These are phyloP conservation scores for Clanis bilineata DNA, from an alignment of 2,888 invertebrate species.

Conservation along the genomic window DNA sequence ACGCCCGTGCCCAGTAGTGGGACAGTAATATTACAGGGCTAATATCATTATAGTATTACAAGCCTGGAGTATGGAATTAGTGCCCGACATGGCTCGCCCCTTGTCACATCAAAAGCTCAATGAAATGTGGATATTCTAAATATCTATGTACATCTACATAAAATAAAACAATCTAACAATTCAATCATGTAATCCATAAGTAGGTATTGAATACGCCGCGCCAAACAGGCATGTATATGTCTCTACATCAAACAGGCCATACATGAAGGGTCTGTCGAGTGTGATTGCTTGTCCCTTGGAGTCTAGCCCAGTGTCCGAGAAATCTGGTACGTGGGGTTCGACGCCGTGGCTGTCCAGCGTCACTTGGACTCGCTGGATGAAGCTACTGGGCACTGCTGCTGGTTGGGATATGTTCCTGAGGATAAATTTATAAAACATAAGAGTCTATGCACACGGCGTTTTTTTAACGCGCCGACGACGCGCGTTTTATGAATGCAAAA, in stretches of 20 bases:
- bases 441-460: too few species aligned
- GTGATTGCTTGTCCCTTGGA: too few species aligned
- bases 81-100: too few species aligned
- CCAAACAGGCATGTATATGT: conserved; percentile 15
- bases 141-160: not conserved
- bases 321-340: conserved; percentile 8
- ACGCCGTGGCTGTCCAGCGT: conserved; percentile 27
- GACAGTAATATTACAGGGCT: too few species aligned
- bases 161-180: not conserved
- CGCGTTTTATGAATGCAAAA: too few species aligned
- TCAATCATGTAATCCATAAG: not conserved
- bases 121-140: too few species aligned
- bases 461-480: too few species aligned
- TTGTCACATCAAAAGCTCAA: too few species aligned
- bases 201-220: conserved; percentile 15
- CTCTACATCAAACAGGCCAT: conserved; percentile 19
- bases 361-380: conserved; percentile 30
- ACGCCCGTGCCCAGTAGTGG: too few species aligned
- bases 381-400: conserved; percentile 30
- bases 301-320: too few species aligned
- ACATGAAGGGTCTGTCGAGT: conserved; percentile 29
- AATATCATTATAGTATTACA: too few species aligned
- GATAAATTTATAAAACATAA: not conserved
- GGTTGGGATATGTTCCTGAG: conserved; percentile 34
- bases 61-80: too few species aligned